phyloP scores from a whole-genome alignment of 2,888 invertebrate species.

The Hololepta plana region DNA sequence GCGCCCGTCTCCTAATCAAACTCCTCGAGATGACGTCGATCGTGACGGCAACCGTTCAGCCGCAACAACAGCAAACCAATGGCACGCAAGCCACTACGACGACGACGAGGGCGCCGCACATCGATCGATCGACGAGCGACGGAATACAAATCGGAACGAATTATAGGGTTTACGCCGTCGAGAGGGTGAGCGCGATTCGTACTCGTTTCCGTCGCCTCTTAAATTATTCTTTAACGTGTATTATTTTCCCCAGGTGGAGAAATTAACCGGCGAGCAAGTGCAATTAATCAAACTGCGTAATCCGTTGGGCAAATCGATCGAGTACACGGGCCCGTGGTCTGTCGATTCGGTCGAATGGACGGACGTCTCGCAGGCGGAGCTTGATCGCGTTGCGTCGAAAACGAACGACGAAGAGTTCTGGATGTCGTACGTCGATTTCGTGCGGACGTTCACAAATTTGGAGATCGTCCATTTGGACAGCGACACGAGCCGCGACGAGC shows the following conservation, averaged over 20 bases:
- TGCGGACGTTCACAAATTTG: conserved; percentile 61
- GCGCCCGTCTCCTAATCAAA: conserved; percentile 43
- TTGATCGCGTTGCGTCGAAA: conserved; percentile 42
- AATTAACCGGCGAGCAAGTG: conserved; percentile 47
- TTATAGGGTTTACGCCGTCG: conserved; percentile 56
- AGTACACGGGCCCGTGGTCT: conserved; percentile 54
- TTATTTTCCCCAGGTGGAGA: conserved; percentile 60
- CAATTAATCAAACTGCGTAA: conserved; percentile 54
- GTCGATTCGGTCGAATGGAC: conserved; percentile 57
- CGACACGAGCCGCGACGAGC: conserved; percentile 73
- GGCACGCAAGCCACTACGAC: conserved; percentile 5
- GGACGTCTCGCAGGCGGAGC: conserved; percentile 51
- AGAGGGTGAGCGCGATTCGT: conserved; percentile 52
- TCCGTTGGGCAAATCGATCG: conserved; percentile 43
- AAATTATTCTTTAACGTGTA: too few species aligned
- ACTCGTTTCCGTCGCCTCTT: too few species aligned
- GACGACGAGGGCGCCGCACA: conserved; percentile 30
- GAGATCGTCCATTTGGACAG: conserved; percentile 75
- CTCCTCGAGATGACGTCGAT: conserved; percentile 69
- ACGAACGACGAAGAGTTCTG: conserved; percentile 28
- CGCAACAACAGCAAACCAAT: conserved; percentile 16
- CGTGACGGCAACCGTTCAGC: conserved; percentile 57
- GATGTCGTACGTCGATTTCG: conserved; percentile 71
- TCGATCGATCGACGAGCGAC: conserved; percentile 30
- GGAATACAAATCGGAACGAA: conserved; percentile 58